phyloP scores from a whole-genome alignment of 2,797 vertebrate species.

The Molothrus ater region DNA sequence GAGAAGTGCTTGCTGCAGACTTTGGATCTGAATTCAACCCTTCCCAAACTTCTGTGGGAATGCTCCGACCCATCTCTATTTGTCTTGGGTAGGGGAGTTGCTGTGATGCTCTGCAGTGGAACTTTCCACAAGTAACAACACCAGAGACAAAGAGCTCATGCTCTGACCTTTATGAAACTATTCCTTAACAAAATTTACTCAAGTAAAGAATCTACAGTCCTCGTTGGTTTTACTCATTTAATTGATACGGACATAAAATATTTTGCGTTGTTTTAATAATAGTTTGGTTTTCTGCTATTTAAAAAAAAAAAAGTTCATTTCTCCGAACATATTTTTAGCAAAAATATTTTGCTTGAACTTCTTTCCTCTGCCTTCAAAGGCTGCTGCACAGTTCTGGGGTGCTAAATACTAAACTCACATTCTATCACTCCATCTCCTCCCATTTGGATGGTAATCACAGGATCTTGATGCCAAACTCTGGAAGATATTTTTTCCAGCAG shows the following conservation, averaged over 20 bases:
- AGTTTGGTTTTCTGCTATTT: conserved; percentile 76
- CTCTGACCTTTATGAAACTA: conserved; percentile 75
- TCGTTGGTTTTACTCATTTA: conserved; percentile 73
- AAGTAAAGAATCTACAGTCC: conserved; percentile 62
- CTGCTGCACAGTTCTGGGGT: conserved; percentile 74
- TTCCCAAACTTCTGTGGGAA: conserved; percentile 14
- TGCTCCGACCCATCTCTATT: conserved; percentile 63
- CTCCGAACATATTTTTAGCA: conserved; percentile 76
- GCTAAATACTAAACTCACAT: conserved; percentile 73
- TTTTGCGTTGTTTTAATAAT: conserved; percentile 77
- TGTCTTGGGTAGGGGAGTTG: conserved; percentile 49
- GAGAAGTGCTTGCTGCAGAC: not conserved
- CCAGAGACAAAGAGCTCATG: conserved; percentile 70
- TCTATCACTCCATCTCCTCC: conserved; percentile 75
- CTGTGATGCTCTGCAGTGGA: conserved; percentile 70
- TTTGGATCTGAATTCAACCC: not conserved
- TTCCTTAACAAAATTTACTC: conserved; percentile 74
- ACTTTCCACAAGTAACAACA: conserved; percentile 76
- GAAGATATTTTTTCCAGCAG: conserved; percentile 83
- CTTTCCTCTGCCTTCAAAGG: conserved; percentile 77
- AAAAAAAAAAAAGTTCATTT: conserved; percentile 63
- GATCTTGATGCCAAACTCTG: conserved; percentile 75
- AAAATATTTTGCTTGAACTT: conserved; percentile 82
- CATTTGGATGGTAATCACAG: conserved; percentile 76
- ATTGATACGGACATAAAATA: conserved; percentile 78